Conservation (phyloP, 2,888 invertebrate species). For the Cyaniris semiargus region DNA sequence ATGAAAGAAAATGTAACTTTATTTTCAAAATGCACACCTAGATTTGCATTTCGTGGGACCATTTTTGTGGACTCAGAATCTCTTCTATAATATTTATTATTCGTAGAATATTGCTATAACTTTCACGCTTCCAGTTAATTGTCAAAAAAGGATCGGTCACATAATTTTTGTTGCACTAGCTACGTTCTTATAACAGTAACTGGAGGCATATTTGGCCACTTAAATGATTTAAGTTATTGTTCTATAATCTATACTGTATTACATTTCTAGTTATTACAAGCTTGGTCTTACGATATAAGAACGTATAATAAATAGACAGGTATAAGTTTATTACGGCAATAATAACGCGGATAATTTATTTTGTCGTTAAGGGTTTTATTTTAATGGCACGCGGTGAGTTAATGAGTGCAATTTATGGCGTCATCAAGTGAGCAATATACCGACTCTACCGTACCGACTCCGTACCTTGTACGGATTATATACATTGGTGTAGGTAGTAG, state of each 20-base stretch:
- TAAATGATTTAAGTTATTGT: not conserved
- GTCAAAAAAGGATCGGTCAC: no score
- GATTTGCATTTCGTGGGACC: no score
- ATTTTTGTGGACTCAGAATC: no score
- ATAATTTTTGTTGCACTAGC: no score
- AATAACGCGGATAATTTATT: constrained; percentile 61
- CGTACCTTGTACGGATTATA: constrained; percentile 14
- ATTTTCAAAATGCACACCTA: no score
- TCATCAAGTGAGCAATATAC: constrained; percentile 50
- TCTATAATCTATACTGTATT: not conserved
- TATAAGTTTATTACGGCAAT: constrained; percentile 54
- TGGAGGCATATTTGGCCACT: no score
- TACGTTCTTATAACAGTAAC: no score
- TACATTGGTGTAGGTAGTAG: constrained; percentile 2
- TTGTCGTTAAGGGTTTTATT: constrained; percentile 67
- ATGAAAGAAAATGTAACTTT: no score
- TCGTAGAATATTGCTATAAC: no score
- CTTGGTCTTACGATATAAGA: constrained; percentile 32
- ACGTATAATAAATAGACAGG: constrained; percentile 43
- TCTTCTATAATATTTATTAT: no score
- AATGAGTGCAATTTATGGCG: constrained; percentile 57
- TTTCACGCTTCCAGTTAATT: no score
- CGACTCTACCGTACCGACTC: constrained; percentile 17
- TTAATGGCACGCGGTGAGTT: constrained; percentile 58
- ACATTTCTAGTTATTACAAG: not conserved